Evolutionary conservation across 2,888 invertebrate species (phyloP).

Genomic region (Tipula vernalis): DNA sequence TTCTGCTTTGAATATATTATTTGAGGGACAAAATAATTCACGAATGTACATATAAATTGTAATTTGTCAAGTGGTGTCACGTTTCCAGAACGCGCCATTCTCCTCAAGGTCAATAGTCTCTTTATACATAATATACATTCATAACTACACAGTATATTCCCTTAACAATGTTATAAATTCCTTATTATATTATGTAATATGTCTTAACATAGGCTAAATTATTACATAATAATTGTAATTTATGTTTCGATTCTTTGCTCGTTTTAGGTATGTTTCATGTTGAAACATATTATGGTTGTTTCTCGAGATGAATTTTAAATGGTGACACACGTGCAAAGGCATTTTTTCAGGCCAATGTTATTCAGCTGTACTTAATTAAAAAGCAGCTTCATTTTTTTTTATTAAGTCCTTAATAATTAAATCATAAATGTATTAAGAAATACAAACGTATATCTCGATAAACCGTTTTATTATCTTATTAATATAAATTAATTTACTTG

Average conservation of each 20-base stretch:
- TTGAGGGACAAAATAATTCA: background rate
- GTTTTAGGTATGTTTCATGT: background rate
- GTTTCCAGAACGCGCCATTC: background rate
- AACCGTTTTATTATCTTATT: background rate
- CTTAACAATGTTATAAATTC: background rate
- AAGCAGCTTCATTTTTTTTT: background rate
- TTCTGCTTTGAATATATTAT: background rate
- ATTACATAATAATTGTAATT: background rate
- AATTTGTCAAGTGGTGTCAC: background rate
- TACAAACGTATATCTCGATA: background rate
- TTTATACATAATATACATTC: background rate
- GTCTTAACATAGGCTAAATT: background rate
- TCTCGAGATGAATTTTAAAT: background rate
- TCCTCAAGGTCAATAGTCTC: background rate
- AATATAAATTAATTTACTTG: constrained; percentile 4
- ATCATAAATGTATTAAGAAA: background rate
- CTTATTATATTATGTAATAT: background rate
- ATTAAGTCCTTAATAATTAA: background rate
- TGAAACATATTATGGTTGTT: background rate
- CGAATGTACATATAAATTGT: background rate
- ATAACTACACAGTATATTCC: background rate
- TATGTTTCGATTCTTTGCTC: background rate
- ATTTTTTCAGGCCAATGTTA: background rate
- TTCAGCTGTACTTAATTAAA: background rate
- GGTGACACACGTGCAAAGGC: background rate